Evolutionary conservation across 2,888 invertebrate species (phyloP).

Genomic region (Marronus borbonicus): DNA sequence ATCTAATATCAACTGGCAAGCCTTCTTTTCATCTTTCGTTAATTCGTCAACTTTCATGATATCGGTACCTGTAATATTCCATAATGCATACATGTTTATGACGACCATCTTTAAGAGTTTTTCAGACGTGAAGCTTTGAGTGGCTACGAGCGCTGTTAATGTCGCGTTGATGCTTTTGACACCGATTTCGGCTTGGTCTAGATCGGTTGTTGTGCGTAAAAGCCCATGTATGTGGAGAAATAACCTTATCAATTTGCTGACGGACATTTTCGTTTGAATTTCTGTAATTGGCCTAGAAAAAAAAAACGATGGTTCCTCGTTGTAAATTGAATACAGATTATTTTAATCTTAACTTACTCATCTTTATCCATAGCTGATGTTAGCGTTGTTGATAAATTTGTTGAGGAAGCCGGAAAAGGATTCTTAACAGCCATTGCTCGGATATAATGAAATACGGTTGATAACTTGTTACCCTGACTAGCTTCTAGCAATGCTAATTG

Average conservation of each 20-base stretch:
- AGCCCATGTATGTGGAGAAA: conserved; percentile 79
- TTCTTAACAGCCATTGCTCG: conserved; percentile 87
- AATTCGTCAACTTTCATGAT: conserved; percentile 70
- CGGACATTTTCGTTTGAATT: conserved; percentile 75
- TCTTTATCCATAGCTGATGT: conserved; percentile 73
- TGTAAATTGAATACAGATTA: too few species aligned
- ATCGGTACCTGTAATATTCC: conserved; percentile 74
- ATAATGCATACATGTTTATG: conserved; percentile 82
- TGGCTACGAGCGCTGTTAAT: conserved; percentile 83
- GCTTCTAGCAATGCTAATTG: conserved; percentile 88
- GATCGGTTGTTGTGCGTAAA: conserved; percentile 72
- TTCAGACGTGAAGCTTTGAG: conserved; percentile 83
- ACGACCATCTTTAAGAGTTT: conserved; percentile 84
- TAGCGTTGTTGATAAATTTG: conserved; percentile 84
- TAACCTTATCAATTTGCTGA: conserved; percentile 74
- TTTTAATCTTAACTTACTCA: conserved; percentile 62
- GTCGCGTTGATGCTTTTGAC: conserved; percentile 80
- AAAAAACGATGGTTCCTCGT: conserved; percentile 50
- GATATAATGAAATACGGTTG: conserved; percentile 90
- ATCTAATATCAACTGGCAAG: conserved; percentile 75
- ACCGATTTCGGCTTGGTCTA: conserved; percentile 76
- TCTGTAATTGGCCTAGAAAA: conserved; percentile 67
- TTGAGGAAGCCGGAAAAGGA: conserved; percentile 88
- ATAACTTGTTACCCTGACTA: conserved; percentile 84
- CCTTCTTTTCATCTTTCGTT: conserved; percentile 74